These are phyloP conservation scores for Xenopus laevis DNA, from an alignment of 2,113 vertebrate species.

Conservation along the genomic window DNA sequence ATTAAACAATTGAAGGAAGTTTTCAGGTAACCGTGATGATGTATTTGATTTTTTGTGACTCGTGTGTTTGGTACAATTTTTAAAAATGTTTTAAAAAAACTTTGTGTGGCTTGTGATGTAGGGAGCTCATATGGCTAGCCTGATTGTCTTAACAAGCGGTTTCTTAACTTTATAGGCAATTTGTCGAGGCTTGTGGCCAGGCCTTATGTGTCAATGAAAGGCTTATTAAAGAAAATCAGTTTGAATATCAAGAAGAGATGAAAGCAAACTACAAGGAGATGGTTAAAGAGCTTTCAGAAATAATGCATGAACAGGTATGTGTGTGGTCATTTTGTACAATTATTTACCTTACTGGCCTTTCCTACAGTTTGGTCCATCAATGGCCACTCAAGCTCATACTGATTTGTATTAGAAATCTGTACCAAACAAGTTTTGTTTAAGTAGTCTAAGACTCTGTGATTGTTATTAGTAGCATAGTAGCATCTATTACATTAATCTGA, in stretches of 20 bases:
- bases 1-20: conserved; percentile 94
- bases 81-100: too few species aligned
- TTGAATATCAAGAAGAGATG: conserved; percentile 97
- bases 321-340: neutral
- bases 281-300: conserved; percentile 88
- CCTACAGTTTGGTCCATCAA: too few species aligned
- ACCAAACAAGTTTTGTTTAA: too few species aligned
- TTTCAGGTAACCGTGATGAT: conserved; percentile 75
- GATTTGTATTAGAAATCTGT: too few species aligned
- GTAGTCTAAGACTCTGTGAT: too few species aligned
- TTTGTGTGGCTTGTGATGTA: too few species aligned
- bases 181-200: conserved; percentile 94
- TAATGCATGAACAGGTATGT: conserved; percentile 93
- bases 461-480: too few species aligned
- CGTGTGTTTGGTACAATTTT: too few species aligned
- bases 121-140: too few species aligned
- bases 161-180: conserved; percentile 73
- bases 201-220: conserved; percentile 87
- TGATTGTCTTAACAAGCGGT: too few species aligned
- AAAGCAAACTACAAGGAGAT: conserved; percentile 95
- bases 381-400: too few species aligned
- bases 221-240: conserved; percentile 94
- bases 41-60: neutral
- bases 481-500: too few species aligned
- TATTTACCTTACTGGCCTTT: neutral